phyloP scores from a whole-genome alignment of 1,140 invertebrate species.

The Drosophila pectinifera region DNA sequence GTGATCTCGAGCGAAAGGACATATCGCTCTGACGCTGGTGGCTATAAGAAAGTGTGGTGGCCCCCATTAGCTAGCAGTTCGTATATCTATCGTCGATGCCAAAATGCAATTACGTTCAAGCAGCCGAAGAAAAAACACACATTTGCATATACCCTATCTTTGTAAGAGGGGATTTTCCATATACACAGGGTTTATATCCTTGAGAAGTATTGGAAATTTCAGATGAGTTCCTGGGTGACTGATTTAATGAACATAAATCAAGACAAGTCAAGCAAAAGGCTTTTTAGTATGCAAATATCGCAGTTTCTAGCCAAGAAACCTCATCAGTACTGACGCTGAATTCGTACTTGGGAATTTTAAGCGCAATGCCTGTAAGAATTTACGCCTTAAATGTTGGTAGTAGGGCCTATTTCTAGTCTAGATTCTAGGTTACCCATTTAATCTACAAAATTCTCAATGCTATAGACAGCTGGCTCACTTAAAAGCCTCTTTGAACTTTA shows the following conservation, averaged over 20 bases:
- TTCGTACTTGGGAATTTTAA: not conserved
- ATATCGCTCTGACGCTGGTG: constrained; percentile 46
- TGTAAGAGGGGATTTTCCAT: constrained; percentile 2
- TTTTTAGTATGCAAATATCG: too few relatives aligned
- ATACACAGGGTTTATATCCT: not conserved
- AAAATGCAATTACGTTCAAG: constrained; percentile 63
- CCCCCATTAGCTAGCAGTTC: constrained; percentile 33
- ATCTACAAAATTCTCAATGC: not conserved
- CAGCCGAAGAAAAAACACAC: constrained; percentile 21
- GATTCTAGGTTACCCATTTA: too few relatives aligned
- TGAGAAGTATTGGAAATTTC: too few relatives aligned
- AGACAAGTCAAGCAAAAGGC: too few relatives aligned
- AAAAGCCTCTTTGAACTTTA: constrained; percentile 32
- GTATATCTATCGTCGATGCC: constrained; percentile 51
- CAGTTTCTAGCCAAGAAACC: not conserved
- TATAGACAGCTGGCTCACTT: not conserved
- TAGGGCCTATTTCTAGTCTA: not conserved
- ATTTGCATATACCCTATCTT: constrained; percentile 18
- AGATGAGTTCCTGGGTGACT: too few relatives aligned
- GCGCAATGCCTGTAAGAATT: not conserved
- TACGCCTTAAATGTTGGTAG: not conserved
- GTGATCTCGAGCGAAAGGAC: constrained; percentile 84
- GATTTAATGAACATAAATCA: too few relatives aligned
- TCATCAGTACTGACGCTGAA: not conserved
- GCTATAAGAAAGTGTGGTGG: constrained; percentile 7